Conservation (phyloP, 2,888 invertebrate genomes). For the Abrostola tripartita region DNA sequence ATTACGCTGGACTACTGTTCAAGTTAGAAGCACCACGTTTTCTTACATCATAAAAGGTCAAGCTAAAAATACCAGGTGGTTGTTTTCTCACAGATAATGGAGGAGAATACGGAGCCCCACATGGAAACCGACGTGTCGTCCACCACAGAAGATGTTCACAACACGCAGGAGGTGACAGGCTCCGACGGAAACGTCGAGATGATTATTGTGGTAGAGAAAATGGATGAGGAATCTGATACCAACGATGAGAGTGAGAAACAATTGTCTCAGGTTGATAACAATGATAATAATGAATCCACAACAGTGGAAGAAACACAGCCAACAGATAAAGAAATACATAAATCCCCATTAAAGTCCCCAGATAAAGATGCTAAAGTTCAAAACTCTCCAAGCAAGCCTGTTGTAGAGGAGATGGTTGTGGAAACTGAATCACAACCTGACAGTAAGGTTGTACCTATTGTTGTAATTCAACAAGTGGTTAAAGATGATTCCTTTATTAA, state of each 20-base stretch:
- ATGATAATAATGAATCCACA: conserved; percentile 11
- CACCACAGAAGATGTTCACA: conserved; percentile 75
- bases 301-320: conserved; percentile 14
- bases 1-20: conserved; percentile 41
- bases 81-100: conserved; percentile 79
- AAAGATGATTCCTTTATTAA: conserved; percentile 63
- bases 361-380: conserved; percentile 39
- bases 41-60: conserved; percentile 67
- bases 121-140: conserved; percentile 84
- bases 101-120: conserved; percentile 76
- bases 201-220: conserved; percentile 76
- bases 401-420: conserved; percentile 44
- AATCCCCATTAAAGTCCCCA: conserved; percentile 34
- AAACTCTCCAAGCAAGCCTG: conserved; percentile 42
- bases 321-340: conserved; percentile 17
- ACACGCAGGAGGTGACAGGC: conserved; percentile 70
- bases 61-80: conserved; percentile 69
- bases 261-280: conserved; percentile 22
- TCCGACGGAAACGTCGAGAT: conserved; percentile 75
- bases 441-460: conserved; percentile 26
- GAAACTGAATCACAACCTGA: conserved; percentile 15
- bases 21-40: conserved; percentile 52
- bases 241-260: conserved; percentile 43
- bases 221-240: conserved; percentile 65
- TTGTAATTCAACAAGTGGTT: conserved; percentile 47